phyloP scores from a whole-genome alignment of 2,888 invertebrate species.

The Oscheius sp. region DNA sequence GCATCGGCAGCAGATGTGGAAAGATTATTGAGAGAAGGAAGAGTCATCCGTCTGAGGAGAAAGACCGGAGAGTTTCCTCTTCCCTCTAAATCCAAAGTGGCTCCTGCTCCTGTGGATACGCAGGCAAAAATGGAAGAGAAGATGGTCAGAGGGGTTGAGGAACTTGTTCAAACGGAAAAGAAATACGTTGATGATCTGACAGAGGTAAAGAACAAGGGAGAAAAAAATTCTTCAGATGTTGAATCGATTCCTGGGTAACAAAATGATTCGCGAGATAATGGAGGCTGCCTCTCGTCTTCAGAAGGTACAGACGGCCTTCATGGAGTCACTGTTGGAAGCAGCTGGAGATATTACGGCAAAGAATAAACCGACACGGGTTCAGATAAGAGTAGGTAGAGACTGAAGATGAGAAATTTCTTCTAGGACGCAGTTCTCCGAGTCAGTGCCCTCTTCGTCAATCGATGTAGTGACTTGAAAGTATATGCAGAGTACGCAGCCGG shows the following conservation, averaged over 20 bases:
- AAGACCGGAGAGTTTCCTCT: background rate
- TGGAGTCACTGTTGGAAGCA: conserved; percentile 48
- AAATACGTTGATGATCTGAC: conserved; percentile 53
- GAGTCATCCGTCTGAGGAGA: conserved; percentile 45
- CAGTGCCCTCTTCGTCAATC: conserved; percentile 61
- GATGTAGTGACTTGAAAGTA: conserved; percentile 60
- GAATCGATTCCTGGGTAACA: conserved; percentile 44
- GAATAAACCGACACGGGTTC: conserved; percentile 32
- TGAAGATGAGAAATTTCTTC: conserved; percentile 5
- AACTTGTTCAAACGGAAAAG: conserved; percentile 52
- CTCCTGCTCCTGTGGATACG: conserved; percentile 29
- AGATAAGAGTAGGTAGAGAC: conserved; percentile 40
- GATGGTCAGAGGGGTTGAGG: conserved; percentile 48
- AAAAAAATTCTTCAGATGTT: conserved; percentile 40
- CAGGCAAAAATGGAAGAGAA: conserved; percentile 32
- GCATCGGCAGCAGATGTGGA: conserved; percentile 53
- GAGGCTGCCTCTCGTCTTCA: conserved; percentile 41
- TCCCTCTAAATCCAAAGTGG: background rate
- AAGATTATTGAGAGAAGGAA: conserved; percentile 45
- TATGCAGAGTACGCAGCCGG: conserved; percentile 66
- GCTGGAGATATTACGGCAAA: conserved; percentile 43
- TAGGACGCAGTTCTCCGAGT: conserved; percentile 61
- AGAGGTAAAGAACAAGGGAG: conserved; percentile 36
- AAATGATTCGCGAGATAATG: conserved; percentile 49
- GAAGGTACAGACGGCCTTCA: conserved; percentile 45